Evolutionary conservation across 2,888 invertebrate genomes (phyloP).

Genomic region (Ditula angustiorana): DNA sequence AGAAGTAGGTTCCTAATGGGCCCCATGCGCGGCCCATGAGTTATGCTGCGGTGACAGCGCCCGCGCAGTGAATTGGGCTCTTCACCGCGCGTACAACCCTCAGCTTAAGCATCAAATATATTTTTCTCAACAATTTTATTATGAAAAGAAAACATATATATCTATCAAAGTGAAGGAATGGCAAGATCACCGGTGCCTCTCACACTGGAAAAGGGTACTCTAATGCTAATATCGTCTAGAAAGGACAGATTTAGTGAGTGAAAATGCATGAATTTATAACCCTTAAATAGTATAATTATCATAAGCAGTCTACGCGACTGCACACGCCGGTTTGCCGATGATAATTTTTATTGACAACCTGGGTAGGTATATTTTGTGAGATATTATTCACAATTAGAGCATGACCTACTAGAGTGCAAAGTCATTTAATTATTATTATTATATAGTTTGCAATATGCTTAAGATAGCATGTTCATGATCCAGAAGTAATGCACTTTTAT

Average conservation of each 20-base stretch:
- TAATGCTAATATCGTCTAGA: conserved; percentile 33
- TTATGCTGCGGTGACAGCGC: too few relatives aligned
- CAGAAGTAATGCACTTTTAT: too few relatives aligned
- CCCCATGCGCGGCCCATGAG: too few relatives aligned
- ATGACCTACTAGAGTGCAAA: too few relatives aligned
- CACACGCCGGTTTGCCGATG: neutral
- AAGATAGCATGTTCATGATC: too few relatives aligned
- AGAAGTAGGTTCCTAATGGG: conserved; percentile 21
- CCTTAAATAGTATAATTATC: conserved; percentile 25
- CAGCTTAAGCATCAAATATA: neutral
- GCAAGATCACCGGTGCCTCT: conserved; percentile 22
- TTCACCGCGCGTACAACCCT: neutral
- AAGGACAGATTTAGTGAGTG: conserved; percentile 31
- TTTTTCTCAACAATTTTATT: neutral
- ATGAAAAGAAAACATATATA: conserved; percentile 20
- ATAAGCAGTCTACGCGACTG: conserved; percentile 15
- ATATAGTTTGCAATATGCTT: too few relatives aligned
- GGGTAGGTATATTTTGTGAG: neutral
- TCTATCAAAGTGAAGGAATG: conserved; percentile 23
- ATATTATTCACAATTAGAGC: too few relatives aligned
- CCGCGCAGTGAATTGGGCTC: too few relatives aligned
- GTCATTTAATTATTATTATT: too few relatives aligned
- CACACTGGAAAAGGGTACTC: conserved; percentile 22
- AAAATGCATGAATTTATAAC: conserved; percentile 27
- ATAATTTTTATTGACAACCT: neutral